Evolutionary conservation across 2,888 invertebrate species (phyloP).

Genomic region (Agrypnus murinus): DNA sequence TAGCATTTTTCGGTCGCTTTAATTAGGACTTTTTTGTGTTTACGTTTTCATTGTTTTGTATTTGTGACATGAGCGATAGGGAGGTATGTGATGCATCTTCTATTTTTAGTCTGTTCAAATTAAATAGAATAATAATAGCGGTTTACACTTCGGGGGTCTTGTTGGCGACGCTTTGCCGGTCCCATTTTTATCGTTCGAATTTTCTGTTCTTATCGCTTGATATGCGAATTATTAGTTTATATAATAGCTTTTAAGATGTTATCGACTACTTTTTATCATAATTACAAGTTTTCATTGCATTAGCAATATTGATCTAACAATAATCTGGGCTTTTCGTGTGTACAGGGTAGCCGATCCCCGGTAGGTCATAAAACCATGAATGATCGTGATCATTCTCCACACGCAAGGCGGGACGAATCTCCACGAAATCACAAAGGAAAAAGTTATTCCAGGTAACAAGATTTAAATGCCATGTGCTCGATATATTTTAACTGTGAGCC

Average conservation of each 20-base stretch:
- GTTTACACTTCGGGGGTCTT: neutral
- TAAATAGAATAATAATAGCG: slow-evolving; percentile 9
- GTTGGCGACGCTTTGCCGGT: slow-evolving; percentile 35
- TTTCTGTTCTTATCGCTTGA: slow-evolving; percentile 11
- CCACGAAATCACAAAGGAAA: slow-evolving; percentile 69
- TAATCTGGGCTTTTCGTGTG: slow-evolving; percentile 51
- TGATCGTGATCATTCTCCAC: slow-evolving; percentile 67
- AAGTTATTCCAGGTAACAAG: slow-evolving; percentile 70
- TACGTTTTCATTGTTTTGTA: slow-evolving; percentile 36
- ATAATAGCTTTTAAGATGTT: neutral
- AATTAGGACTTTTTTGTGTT: slow-evolving; percentile 12
- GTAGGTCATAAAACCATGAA: slow-evolving; percentile 64
- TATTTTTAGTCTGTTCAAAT: slow-evolving; percentile 18
- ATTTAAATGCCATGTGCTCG: neutral
- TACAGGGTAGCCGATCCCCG: slow-evolving; percentile 66
- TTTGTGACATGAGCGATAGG: slow-evolving; percentile 63
- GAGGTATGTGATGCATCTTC: slow-evolving; percentile 60
- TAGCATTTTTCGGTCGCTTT: neutral
- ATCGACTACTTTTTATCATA: neutral
- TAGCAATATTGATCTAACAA: slow-evolving; percentile 44
- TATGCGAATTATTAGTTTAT: slow-evolving; percentile 33
- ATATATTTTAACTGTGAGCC: slow-evolving; percentile 26
- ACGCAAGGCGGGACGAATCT: slow-evolving; percentile 68
- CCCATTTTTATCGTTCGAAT: slow-evolving; percentile 13
- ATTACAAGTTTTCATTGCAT: neutral